Evolutionary conservation across 1,140 invertebrate genomes (phyloP), one percentile per base, ranked within the genome.

Genomic region (Drosophila kohkoa): DNA sequence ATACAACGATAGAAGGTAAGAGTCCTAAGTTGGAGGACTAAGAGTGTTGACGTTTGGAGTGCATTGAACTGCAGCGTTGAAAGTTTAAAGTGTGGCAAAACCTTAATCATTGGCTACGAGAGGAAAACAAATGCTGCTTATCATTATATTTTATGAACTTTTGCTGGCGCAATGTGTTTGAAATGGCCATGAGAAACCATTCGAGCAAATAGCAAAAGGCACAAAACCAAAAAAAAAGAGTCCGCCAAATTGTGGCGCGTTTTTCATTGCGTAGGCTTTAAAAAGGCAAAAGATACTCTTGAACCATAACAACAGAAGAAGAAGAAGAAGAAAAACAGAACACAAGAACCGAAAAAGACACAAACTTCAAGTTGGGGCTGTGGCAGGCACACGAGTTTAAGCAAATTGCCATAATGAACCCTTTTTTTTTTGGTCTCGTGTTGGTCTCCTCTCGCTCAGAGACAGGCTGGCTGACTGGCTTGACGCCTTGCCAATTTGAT

Each of bases 381-480:
- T 25, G 49, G 80, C 79, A 35, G 49, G 80, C 79, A 75, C 75
- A 78, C 62, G 72, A 89, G 85, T 89, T 88, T 89, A 89, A 89
- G 85, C 85, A 89, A 89, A 89, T 89, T 89, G 85, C 85, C 81
- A 85, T 89, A 89, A 89, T 89, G 85, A 89, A 89, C 85, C 85
- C 86, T 89, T 89, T 88, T 86, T 87, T 89, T 80, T 71, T 69
- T 70, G n/a, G n/a, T n/a, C n/a, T n/a, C n/a, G 59, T 52, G 28
- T 69, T 25, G 20, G 20, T 25, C 20, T 25, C 20, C 65, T 62
- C 54, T 41, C 41, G 49, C 45, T 43, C n/a, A n/a, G 41, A 43
- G 41, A 13, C 41, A 43, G 41, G 32, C 67, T 66, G 48, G 46
- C 62, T 77, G 74, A 67, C 77, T 72, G 58, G 52, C 81, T 88